Evolutionary conservation across 2,113 vertebrate genomes (phyloP), one percentile per base, ranked within the genome.

Genomic region (Xiphophorus couchianus): DNA sequence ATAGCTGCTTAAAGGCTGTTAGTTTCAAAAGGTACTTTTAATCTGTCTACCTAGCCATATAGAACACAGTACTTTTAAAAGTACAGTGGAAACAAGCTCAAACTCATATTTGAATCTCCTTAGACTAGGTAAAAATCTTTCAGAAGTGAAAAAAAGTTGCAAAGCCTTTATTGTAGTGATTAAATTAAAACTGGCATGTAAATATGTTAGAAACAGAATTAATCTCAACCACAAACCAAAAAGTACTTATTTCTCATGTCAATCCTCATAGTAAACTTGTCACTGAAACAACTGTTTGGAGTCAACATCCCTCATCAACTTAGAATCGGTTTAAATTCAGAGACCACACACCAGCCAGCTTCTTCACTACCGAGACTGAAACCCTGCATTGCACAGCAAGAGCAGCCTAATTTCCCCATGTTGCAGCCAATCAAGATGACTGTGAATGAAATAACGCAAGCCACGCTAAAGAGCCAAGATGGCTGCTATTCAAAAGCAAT

Each of bases 311-410:
- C 35, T 30, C 28, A 65, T 67, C 17, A 48, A 87, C 54, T 27
- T 44, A 69, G 72, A 74, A 83, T 66, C 73, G 6, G 9, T 12
- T 58, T 9, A 58, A 58, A 58, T n/a, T 25, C 51, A 68, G 28
- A 72, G 76, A 81, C 72, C 66, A 86, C 61, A 80, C 71, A 81
- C 65, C 29, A 65, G 72, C 48, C 39, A 68, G 64, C 65, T 51
- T 65, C 69, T 78, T 51, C 44, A 63, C 61, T 44, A 42, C 42
- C 30, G n/a, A 73, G 33, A 51, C 80, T 78, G 76, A 67, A 66
- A 54, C 64, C 74, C 77, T 87, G 86, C 27, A 84, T 79, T 71
- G 72, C 80, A 74, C 11, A 44, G 80, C 75, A 63, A 76, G 75
- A 9, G 17, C 71, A 62, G 39, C 66, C 76, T 58, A 68, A 71